Evolutionary conservation across 2,113 vertebrate genomes (phyloP).

Genomic region (Neogobius melanostomus): DNA sequence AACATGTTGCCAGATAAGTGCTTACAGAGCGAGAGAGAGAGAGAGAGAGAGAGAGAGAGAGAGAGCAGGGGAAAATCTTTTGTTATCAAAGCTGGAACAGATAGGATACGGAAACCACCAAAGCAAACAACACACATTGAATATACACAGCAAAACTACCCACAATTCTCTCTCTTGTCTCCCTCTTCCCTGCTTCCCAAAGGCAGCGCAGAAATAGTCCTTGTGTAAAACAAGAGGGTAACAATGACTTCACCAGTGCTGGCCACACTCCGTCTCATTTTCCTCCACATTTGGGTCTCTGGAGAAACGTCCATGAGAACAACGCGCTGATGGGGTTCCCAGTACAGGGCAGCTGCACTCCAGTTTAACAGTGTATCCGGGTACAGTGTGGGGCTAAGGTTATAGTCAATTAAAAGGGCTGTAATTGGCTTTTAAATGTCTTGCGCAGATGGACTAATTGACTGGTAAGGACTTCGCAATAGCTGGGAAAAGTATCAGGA

Average conservation of each 20-base stretch:
- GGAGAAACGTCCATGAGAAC: slow-evolving; percentile 70
- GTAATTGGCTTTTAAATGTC: background rate
- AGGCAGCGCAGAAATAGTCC: slow-evolving; percentile 48
- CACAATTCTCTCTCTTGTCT: slow-evolving; percentile 22
- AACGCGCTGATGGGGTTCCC: slow-evolving; percentile 64
- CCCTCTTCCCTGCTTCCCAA: slow-evolving; percentile 21
- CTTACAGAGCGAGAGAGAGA: slow-evolving; percentile 21
- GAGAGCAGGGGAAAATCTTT: slow-evolving; percentile 38
- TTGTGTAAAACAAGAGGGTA: slow-evolving; percentile 64
- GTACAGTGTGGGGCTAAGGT: background rate
- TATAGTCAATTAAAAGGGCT: background rate
- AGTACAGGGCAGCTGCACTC: slow-evolving; percentile 61
- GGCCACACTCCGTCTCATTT: slow-evolving; percentile 43
- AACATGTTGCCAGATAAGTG: slow-evolving; percentile 32
- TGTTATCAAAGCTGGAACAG: slow-evolving; percentile 51
- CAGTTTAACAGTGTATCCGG: slow-evolving; percentile 19
- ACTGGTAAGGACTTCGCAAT: background rate
- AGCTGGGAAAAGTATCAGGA: background rate
- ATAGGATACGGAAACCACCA: slow-evolving; percentile 51
- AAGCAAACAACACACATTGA: slow-evolving; percentile 43
- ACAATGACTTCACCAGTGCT: slow-evolving; percentile 61
- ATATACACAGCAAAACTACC: slow-evolving; percentile 16
- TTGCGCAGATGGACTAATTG: slow-evolving; percentile 1
- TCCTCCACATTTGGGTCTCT: slow-evolving; percentile 56
- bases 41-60: slow-evolving; percentile 19